Evolutionary conservation across 2,113 vertebrate species (phyloP).

Genomic region (Rhea americana): DNA sequence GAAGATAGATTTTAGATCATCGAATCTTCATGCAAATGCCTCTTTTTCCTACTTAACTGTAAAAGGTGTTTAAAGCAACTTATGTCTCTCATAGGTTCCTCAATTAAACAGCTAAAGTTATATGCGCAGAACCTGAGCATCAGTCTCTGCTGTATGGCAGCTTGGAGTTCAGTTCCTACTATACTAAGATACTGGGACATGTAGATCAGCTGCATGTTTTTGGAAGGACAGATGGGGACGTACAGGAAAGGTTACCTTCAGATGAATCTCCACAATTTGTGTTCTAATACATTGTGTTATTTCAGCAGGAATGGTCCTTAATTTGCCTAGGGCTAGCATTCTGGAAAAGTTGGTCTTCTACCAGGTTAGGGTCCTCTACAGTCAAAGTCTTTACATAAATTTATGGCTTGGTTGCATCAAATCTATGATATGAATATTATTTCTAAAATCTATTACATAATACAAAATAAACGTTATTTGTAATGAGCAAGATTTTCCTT

Average conservation of each 20-base stretch:
- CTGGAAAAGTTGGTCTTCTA: not conserved
- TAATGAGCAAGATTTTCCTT: not conserved
- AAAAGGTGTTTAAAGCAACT: not conserved
- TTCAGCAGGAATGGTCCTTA: not conserved
- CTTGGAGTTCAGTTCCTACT: not conserved
- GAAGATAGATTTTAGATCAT: not conserved
- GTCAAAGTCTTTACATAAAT: slow-evolving; percentile 25
- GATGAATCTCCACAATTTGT: not conserved
- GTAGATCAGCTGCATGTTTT: not conserved
- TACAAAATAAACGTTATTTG: not conserved
- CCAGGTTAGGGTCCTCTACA: not conserved
- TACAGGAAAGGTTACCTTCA: not conserved
- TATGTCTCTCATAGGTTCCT: not conserved
- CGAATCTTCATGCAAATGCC: not conserved
- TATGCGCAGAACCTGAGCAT: not conserved
- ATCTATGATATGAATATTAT: not conserved
- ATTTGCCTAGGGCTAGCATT: not conserved
- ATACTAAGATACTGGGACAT: not conserved
- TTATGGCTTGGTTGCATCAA: not conserved
- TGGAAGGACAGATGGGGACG: not conserved
- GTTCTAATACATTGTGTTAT: not conserved
- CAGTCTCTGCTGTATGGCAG: not conserved
- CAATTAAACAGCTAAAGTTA: not conserved
- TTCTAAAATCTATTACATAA: slow-evolving; percentile 1
- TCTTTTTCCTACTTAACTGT: not conserved